Conservation (phyloP, 2,113 vertebrate species). For the Neotoma lepida region DNA sequence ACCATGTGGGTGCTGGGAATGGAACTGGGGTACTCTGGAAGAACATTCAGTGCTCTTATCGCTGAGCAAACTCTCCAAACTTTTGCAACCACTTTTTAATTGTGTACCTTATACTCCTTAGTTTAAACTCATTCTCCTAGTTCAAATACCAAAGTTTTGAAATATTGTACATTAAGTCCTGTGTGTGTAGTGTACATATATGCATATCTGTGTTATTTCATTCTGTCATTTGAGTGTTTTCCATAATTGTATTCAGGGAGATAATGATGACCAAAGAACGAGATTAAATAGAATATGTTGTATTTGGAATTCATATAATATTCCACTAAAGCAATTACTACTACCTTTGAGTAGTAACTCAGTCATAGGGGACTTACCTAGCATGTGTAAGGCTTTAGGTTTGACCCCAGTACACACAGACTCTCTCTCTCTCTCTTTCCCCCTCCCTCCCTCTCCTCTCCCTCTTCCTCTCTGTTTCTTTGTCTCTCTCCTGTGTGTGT, state of each 20-base stretch:
- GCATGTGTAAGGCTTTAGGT: neutral
- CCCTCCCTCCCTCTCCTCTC: no score
- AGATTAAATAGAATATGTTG: conserved; percentile 22
- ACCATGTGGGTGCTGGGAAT: neutral
- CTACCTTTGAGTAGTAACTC: neutral
- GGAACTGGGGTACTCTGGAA: neutral
- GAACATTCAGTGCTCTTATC: neutral
- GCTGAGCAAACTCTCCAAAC: neutral
- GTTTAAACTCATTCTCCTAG: conserved; percentile 3
- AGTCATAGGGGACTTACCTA: neutral
- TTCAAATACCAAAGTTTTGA: conserved; percentile 22
- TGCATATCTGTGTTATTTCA: neutral
- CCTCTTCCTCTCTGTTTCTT: no score
- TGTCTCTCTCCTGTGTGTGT: no score
- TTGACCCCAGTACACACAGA: neutral
- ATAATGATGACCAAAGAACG: neutral
- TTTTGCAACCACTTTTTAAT: neutral
- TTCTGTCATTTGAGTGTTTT: conserved; percentile 24
- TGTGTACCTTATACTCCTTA: neutral
- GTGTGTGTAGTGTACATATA: neutral
- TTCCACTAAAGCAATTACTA: conserved; percentile 1
- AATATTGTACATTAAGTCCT: neutral
- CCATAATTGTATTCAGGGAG: conserved; percentile 15
- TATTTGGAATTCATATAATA: neutral
- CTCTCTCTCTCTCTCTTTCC: no score